These are phyloP conservation scores for Perca flavescens DNA, from an alignment of 2,113 vertebrate genomes.

Conservation along the genomic window DNA sequence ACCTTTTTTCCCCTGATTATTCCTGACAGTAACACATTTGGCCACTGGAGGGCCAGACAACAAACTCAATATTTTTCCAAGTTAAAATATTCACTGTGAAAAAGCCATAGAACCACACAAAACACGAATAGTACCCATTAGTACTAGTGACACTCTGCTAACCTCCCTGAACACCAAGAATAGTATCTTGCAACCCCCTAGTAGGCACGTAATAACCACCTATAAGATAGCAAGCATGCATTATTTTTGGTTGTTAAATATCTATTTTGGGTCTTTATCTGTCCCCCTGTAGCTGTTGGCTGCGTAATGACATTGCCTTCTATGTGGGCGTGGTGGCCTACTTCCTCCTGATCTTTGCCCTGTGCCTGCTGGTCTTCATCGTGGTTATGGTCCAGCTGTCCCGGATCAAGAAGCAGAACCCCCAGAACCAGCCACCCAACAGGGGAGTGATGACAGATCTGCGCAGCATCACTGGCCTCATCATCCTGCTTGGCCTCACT, in stretches of 20 bases:
- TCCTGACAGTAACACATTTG: neutral
- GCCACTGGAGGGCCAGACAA: neutral
- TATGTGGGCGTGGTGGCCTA: constrained; percentile 95
- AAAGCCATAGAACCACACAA: neutral
- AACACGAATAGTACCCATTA: neutral
- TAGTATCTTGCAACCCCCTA: neutral
- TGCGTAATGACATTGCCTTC: constrained; percentile 88
- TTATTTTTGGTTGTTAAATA: neutral
- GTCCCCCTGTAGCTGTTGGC: constrained; percentile 90
- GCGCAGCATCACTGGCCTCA: constrained; percentile 90
- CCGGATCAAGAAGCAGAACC: constrained; percentile 95
- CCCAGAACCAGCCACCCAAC: constrained; percentile 90
- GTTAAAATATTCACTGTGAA: neutral
- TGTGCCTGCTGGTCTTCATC: constrained; percentile 93
- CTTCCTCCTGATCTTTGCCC: constrained; percentile 89
- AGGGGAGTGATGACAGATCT: constrained; percentile 87
- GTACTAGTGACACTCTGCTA: neutral
- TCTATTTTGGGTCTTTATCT: neutral
- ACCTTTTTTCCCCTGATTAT: neutral
- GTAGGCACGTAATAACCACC: neutral
- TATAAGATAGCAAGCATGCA: too few species aligned
- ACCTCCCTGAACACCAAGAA: neutral
- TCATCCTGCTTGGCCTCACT: constrained; percentile 94
- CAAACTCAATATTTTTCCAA: neutral
- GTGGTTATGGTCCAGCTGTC: constrained; percentile 94